Evolutionary conservation across 30 jellyfish, hydroid and myxozoan species (phyloP).

Genomic region (Aurelia aurita): DNA sequence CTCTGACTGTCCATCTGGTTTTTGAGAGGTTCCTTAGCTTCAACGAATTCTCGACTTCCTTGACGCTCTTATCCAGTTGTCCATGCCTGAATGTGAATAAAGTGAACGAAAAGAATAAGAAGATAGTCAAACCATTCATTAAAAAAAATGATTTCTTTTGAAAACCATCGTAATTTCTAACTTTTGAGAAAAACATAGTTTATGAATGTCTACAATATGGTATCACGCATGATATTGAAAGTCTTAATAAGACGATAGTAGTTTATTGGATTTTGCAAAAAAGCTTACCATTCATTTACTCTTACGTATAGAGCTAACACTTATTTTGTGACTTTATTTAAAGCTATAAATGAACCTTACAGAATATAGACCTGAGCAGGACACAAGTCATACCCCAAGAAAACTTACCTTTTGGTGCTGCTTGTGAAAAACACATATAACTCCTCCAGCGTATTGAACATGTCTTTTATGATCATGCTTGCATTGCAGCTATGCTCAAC

Average conservation of each 20-base stretch:
- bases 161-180: too few species aligned
- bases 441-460: conserved; percentile 56
- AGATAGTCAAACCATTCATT: too few species aligned
- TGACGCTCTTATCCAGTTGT: not conserved
- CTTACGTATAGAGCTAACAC: too few species aligned
- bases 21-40: conserved; percentile 22
- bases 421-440: conserved; percentile 50
- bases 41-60: conserved; percentile 34
- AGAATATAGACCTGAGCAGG: conserved; percentile 18
- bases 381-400: conserved; percentile 18
- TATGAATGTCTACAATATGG: too few species aligned
- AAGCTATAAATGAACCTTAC: conserved; percentile 9
- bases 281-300: too few species aligned
- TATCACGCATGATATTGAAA: too few species aligned
- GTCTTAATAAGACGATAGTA: not conserved
- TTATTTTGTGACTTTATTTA: not conserved
- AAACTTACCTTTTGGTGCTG: conserved; percentile 35
- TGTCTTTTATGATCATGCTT: conserved; percentile 23
- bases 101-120: not conserved
- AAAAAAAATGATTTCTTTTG: too few species aligned
- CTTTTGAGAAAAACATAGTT: too few species aligned
- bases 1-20: conserved; percentile 44
- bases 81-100: conserved; percentile 18
- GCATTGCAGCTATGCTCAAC: conserved; percentile 61
- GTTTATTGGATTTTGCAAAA: not conserved